Conservation (phyloP, 2,888 invertebrate genomes). For the Papilio protenor region DNA sequence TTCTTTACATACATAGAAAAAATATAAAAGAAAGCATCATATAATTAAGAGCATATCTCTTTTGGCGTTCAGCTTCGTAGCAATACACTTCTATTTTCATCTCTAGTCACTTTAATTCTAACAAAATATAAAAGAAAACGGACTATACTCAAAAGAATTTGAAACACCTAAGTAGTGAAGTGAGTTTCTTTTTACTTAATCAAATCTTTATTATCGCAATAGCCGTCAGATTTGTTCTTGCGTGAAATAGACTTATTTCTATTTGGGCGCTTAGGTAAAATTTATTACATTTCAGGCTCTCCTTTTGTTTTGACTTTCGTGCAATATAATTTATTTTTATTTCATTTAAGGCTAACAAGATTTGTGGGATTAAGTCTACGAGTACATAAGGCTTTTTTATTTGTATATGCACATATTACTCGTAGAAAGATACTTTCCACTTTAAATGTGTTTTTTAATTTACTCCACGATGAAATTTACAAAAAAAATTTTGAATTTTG, state of each 20-base stretch:
- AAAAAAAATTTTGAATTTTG: too few relatives aligned
- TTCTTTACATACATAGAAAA: too few relatives aligned
- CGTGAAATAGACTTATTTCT: constrained; percentile 43
- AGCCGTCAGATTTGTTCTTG: constrained; percentile 38
- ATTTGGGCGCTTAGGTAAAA: constrained; percentile 38
- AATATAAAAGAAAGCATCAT: too few relatives aligned
- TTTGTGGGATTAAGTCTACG: background rate
- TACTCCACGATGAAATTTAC: too few relatives aligned
- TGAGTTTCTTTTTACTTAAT: constrained; percentile 38
- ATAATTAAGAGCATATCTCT: background rate
- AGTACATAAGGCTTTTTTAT: background rate
- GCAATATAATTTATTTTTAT: constrained; percentile 38
- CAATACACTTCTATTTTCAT: background rate
- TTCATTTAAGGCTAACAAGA: constrained; percentile 25
- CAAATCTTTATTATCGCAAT: constrained; percentile 39
- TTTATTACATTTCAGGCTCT: constrained; percentile 38
- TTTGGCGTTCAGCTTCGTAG: background rate
- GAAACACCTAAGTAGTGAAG: constrained; percentile 39
- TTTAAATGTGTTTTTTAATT: background rate
- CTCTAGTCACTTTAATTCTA: constrained; percentile 30
- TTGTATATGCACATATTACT: background rate
- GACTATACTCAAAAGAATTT: constrained; percentile 41
- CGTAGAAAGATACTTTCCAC: background rate
- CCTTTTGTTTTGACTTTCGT: constrained; percentile 27
- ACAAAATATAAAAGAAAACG: constrained; percentile 41